phyloP scores from a whole-genome alignment of 2,113 vertebrate genomes.

The Balaeniceps rex region DNA sequence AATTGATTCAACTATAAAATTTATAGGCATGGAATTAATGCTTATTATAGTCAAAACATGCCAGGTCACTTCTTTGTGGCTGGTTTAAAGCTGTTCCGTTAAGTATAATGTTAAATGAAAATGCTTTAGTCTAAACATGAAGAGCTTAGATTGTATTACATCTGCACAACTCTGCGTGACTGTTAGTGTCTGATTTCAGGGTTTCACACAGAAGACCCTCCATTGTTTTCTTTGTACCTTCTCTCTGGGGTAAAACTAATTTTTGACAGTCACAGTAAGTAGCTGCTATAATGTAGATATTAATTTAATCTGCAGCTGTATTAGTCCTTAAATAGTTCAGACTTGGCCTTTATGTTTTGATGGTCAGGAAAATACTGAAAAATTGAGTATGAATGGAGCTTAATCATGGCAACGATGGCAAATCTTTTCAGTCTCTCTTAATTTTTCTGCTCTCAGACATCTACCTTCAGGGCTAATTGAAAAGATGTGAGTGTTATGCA shows the following conservation, averaged over 20 bases:
- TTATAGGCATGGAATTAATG: constrained; percentile 62
- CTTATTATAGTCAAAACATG: constrained; percentile 71
- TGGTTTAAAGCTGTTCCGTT: constrained; percentile 58
- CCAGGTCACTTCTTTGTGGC: constrained; percentile 65
- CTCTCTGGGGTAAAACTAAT: constrained; percentile 53
- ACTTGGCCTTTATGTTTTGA: constrained; percentile 44
- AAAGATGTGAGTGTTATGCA: neutral
- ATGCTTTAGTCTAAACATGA: constrained; percentile 52
- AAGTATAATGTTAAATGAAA: constrained; percentile 58
- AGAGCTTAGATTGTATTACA: constrained; percentile 71
- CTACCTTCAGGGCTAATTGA: constrained; percentile 26
- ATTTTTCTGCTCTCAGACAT: neutral
- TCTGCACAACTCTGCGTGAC: constrained; percentile 10
- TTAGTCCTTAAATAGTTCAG: constrained; percentile 52
- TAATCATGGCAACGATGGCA: constrained; percentile 3
- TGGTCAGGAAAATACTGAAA: constrained; percentile 29
- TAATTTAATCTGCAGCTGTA: constrained; percentile 63
- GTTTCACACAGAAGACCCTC: constrained; percentile 50
- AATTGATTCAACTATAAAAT: constrained; percentile 71
- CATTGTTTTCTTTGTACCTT: constrained; percentile 61
- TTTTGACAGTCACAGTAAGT: constrained; percentile 49
- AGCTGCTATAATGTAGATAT: constrained; percentile 59
- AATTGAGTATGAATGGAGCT: constrained; percentile 43
- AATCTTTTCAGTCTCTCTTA: constrained; percentile 1
- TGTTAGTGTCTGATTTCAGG: constrained; percentile 59